These are phyloP conservation scores for Piaya cayana DNA, from an alignment of 2,113 vertebrate genomes.

Conservation along the genomic window DNA sequence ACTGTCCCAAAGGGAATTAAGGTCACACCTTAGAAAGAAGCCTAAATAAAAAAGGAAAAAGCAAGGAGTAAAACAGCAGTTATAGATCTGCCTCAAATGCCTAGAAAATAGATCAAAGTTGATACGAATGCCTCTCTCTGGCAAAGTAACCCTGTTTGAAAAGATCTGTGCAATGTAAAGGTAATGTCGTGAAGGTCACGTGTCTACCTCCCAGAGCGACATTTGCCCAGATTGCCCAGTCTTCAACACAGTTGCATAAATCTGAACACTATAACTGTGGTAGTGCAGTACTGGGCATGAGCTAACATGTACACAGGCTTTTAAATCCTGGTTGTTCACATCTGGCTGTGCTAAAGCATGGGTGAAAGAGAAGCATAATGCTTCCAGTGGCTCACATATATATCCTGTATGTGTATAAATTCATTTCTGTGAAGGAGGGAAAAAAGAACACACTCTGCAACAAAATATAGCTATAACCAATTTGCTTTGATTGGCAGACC, in stretches of 20 bases:
- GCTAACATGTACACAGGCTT: background rate
- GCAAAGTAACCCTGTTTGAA: background rate
- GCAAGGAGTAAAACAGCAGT: background rate
- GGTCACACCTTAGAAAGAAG: background rate
- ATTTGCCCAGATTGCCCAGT: rapidly evolving
- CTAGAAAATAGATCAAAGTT: background rate
- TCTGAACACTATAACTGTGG: background rate
- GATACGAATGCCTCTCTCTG: background rate
- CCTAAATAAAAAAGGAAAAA: background rate
- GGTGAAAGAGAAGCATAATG: background rate
- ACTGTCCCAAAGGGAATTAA: background rate
- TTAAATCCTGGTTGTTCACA: background rate
- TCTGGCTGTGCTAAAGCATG: background rate
- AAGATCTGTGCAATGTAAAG: background rate
- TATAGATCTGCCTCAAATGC: background rate
- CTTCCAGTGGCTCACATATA: background rate
- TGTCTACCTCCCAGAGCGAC: background rate
- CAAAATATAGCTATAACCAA: background rate
- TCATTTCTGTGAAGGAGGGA: background rate
- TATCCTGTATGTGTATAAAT: background rate
- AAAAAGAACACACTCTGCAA: background rate
- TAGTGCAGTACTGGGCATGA: background rate
- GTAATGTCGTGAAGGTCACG: background rate
- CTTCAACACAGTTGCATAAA: background rate
- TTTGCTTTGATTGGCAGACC: background rate